A percentile compares a stretch with the other conserved stretches of the same genome.
Conservation (phyloP, 2,888 invertebrate species). For the Pandemis heparana region DNA sequence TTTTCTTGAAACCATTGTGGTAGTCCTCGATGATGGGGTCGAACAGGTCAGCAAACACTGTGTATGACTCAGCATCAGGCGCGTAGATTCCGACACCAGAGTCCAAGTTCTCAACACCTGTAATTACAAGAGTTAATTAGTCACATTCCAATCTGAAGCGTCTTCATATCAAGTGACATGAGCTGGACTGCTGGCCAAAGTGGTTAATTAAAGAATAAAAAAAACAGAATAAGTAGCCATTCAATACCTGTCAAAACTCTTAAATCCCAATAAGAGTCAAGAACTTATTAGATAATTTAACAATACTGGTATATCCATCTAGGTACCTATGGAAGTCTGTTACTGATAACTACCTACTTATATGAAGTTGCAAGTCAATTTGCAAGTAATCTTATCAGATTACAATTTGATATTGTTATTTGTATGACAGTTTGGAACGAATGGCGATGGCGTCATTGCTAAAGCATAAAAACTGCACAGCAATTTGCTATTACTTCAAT, state of each 20-base stretch:
- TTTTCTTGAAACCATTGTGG: slow-evolving; percentile 97
- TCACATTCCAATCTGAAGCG: neutral
- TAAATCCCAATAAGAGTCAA: neutral
- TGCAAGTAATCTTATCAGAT: slow-evolving; percentile 14
- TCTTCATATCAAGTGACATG: neutral
- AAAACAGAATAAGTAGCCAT: neutral
- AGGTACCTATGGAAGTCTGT: neutral
- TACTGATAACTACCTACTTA: neutral
- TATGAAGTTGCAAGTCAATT: slow-evolving; percentile 5
- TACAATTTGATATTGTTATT: slow-evolving; percentile 2
- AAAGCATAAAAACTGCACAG: neutral
- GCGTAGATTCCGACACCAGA: slow-evolving; percentile 99
- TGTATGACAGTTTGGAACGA: neutral
- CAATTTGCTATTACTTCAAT: too few relatives aligned
- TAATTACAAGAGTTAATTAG: slow-evolving; percentile 50
- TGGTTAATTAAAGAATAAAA: neutral
- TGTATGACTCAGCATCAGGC: slow-evolving; percentile 98
- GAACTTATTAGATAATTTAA: slow-evolving; percentile 2
- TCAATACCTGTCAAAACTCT: too few relatives aligned
- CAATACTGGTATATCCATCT: neutral
- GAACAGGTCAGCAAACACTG: slow-evolving; percentile 96
- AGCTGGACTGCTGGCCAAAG: neutral
- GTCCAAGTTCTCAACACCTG: slow-evolving; percentile 97
- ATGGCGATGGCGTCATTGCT: neutral
- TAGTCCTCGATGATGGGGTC: slow-evolving; percentile 99